Percentiles rank a stretch among this genome's conserved stretches.
Conservation (phyloP, 2,113 vertebrate genomes). For the Clarias gariepinus region DNA sequence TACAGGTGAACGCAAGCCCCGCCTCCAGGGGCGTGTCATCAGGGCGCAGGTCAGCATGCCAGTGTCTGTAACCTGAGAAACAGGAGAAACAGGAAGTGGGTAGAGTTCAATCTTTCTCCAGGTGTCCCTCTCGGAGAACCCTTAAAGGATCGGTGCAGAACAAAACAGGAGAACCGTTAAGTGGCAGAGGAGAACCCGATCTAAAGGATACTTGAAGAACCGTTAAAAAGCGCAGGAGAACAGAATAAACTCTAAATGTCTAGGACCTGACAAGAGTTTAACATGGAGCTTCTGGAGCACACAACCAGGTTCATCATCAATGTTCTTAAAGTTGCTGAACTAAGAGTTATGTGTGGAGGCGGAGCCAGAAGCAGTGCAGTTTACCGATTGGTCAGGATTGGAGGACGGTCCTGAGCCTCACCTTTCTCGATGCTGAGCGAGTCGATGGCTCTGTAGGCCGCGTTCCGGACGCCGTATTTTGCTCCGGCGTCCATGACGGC, state of each 20-base stretch:
- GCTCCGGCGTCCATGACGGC: slow-evolving; percentile 86
- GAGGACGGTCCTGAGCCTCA: slow-evolving; percentile 46
- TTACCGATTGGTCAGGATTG: not conserved
- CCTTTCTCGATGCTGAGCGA: slow-evolving; percentile 98
- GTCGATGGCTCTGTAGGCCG: slow-evolving; percentile 94
- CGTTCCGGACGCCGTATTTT: slow-evolving; percentile 81
- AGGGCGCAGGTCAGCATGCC: slow-evolving; percentile 89
- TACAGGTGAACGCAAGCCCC: slow-evolving; percentile 91
- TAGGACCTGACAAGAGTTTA: not conserved
- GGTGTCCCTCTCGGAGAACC: not conserved
- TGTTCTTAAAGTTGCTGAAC: not conserved
- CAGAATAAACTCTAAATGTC: not conserved
- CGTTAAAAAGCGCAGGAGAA: not conserved
- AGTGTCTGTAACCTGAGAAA: slow-evolving; percentile 88
- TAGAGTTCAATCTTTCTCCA: not conserved
- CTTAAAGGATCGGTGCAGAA: not conserved
- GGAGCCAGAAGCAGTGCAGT: not conserved
- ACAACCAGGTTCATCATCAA: not conserved
- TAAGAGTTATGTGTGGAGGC: not conserved
- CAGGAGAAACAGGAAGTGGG: slow-evolving; percentile 18
- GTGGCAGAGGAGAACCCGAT: not conserved
- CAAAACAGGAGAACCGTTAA: too few species aligned
- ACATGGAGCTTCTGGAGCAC: not conserved
- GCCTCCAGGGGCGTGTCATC: slow-evolving; percentile 91
- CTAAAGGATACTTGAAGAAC: not conserved